Base-by-base conservation (phyloP, 2,797 vertebrate species). In the Chanos chanos region DNA sequence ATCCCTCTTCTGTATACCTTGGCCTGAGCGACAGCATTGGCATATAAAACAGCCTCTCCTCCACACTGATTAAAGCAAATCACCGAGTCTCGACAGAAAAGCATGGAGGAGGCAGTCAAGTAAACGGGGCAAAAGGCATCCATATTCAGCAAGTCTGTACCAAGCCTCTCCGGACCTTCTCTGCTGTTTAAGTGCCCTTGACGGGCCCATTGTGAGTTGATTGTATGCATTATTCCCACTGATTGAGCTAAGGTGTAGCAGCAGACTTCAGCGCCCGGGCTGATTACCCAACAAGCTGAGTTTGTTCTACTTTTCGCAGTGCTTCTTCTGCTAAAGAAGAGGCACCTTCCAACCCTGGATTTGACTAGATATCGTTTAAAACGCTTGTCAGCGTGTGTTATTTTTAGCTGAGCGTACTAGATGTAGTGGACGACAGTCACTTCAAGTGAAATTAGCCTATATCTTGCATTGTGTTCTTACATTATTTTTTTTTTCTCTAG, bases 121-220 rank as follows among this genome's bases (percentile, higher is more conserved):
- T 28, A 66, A 60, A 67, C 40, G 19, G 44, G 44, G 21, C 27
- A 67, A 64, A 63, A 55, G 34, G 33, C 73, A 62, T 64, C 59
- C 58, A 57, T 68, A 67, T 73, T 75, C 67, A 65, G 41, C 36
- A 21, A 41, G 16, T 56, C 48, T 18, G 25, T 31, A 58, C 37
- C 8, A 36, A 22, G 41, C 47, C 55, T 67, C 54, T 51, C 47
- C 39, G 13, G 37, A 58, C 58, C 55, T 49, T 16, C 64, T 56
- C 27, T 34, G 55, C 68, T 70, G 64, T 30, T 47, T 59, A 72
- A 67, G 61, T 66, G 64, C 59, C 68, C 75, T 74, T 62, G 64
- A 56, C 58, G 47, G 63, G 37, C 58, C 49, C 52, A 41, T 67
- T 28, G 19, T 47, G 27, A 61, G 50, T 57, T 64, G 63, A 72